Evolutionary conservation across 2,113 vertebrate genomes (phyloP).

Genomic region (Galeopterus variegatus): DNA sequence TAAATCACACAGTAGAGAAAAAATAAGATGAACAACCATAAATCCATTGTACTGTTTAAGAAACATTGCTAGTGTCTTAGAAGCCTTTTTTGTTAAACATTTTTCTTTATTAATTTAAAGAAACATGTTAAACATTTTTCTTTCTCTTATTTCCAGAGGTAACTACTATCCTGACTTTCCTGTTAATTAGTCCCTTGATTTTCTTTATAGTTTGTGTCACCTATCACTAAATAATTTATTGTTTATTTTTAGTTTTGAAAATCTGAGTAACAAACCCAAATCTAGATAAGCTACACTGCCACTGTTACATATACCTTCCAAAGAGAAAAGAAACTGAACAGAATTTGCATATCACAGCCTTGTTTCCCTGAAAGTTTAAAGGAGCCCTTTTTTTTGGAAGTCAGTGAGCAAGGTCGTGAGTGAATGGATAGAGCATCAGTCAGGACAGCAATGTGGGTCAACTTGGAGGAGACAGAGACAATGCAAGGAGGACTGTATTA

Average conservation of each 20-base stretch:
- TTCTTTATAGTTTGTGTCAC: not conserved
- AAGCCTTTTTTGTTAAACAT: conserved; percentile 19
- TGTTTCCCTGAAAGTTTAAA: not conserved
- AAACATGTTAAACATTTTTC: not conserved
- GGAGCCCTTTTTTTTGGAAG: not conserved
- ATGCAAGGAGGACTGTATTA: not conserved
- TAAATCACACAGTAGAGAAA: not conserved
- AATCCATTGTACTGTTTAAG: not conserved
- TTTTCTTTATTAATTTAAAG: not conserved
- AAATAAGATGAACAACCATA: not conserved
- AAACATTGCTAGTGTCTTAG: not conserved
- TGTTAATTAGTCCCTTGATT: not conserved
- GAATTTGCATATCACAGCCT: not conserved
- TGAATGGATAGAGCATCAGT: not conserved
- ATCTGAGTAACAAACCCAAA: not conserved
- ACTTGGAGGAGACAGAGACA: not conserved
- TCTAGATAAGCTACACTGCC: not conserved
- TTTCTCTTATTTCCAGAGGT: not conserved
- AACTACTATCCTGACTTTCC: not conserved
- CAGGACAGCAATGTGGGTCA: not conserved
- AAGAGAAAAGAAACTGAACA: not conserved
- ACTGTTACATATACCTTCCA: not conserved
- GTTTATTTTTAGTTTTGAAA: conserved; percentile 58
- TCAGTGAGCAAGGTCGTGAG: not conserved
- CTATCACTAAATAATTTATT: not conserved